These are phyloP conservation scores for Sarotherodon lohbergeri DNA, from an alignment of 2,113 vertebrate species.

Conservation along the genomic window DNA sequence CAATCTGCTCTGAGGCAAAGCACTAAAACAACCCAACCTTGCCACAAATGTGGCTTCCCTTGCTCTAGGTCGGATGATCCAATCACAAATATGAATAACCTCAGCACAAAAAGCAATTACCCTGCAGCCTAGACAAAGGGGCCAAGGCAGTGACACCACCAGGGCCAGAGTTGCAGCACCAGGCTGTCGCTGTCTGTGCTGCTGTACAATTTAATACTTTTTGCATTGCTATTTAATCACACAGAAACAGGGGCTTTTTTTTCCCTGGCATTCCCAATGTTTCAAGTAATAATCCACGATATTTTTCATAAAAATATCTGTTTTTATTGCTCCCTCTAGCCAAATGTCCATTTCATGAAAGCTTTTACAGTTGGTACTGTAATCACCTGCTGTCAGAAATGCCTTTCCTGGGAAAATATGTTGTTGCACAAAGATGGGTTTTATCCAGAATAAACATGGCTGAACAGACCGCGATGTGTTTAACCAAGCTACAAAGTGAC, in stretches of 20 bases:
- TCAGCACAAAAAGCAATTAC: conserved; percentile 60
- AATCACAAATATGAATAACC: conserved; percentile 58
- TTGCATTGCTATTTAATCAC: conserved; percentile 29
- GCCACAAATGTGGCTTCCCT: conserved; percentile 33
- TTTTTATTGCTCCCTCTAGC: background rate
- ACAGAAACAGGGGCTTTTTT: background rate
- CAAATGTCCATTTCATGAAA: background rate
- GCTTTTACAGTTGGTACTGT: background rate
- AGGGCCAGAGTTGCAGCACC: conserved; percentile 9
- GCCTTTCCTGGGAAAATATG: background rate
- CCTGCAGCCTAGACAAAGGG: conserved; percentile 38
- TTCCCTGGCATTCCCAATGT: background rate
- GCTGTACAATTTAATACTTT: conserved; percentile 37
- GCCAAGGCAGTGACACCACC: conserved; percentile 6
- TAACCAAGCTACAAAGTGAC: background rate
- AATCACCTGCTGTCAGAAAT: background rate
- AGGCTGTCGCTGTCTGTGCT: background rate
- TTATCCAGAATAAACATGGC: background rate
- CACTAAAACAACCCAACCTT: conserved; percentile 45
- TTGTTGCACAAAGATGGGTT: background rate
- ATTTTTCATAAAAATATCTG: background rate
- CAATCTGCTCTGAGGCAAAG: conserved; percentile 55
- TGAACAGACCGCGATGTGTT: background rate
- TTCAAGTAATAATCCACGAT: background rate
- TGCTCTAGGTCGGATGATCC: conserved; percentile 45